Conservation (phyloP, 1,140 invertebrate genomes). For the Archegozetes longisetosus region DNA sequence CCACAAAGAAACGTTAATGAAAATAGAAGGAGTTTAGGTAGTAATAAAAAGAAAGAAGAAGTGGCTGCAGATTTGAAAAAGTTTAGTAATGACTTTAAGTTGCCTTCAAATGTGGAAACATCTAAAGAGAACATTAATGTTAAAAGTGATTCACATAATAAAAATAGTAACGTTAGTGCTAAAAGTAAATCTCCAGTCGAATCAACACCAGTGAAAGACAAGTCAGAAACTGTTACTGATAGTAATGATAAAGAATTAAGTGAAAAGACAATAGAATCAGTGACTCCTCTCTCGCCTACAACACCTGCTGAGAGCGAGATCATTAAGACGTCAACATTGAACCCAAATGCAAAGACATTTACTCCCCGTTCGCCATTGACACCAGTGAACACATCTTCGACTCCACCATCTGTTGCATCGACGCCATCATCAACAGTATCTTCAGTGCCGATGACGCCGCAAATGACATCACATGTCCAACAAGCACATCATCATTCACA, state of each 20-base stretch:
- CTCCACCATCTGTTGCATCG: background rate
- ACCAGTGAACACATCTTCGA: background rate
- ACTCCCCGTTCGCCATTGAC: conserved; percentile 49
- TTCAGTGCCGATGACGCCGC: background rate
- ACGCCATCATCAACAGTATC: conserved; percentile 4
- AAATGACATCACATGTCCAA: background rate
- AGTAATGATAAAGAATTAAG: background rate
- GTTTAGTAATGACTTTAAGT: too few relatives aligned
- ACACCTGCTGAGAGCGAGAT: background rate
- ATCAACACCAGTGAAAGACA: background rate
- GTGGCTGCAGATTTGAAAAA: too few relatives aligned
- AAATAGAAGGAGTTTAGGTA: too few relatives aligned
- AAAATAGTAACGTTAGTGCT: background rate
- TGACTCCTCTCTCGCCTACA: too few relatives aligned
- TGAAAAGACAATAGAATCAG: too few relatives aligned
- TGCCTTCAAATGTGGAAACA: too few relatives aligned
- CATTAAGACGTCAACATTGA: conserved; percentile 57
- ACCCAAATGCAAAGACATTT: conserved; percentile 77
- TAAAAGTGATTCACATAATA: too few relatives aligned
- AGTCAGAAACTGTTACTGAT: background rate
- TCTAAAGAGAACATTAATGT: too few relatives aligned
- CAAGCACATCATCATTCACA: background rate
- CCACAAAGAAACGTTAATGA: too few relatives aligned
- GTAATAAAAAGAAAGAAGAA: too few relatives aligned
- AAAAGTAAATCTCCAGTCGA: background rate